phyloP scores from a whole-genome alignment of 2,113 vertebrate genomes.

The Hypocryptadius cinnamomeus region DNA sequence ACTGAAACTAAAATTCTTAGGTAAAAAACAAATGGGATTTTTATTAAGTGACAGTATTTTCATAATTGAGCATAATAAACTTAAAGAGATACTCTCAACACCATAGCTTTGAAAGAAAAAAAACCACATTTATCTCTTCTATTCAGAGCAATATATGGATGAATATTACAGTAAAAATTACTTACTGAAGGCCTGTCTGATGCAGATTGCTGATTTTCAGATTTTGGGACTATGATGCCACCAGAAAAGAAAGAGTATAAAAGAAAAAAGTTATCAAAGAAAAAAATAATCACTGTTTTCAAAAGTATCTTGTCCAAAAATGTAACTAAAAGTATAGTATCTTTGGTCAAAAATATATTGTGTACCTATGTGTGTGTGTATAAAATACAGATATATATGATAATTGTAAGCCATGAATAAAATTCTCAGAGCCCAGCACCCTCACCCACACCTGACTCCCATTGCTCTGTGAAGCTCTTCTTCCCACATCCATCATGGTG shows the following conservation, averaged over 20 bases:
- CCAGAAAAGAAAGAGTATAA: neutral
- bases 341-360: neutral
- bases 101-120: neutral
- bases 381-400: too few relatives aligned
- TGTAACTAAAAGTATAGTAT: neutral
- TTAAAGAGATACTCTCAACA: neutral
- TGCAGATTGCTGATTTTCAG: neutral
- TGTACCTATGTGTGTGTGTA: too few relatives aligned
- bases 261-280: accelerated
- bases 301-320: neutral
- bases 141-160: neutral
- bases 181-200: neutral
- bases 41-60: neutral
- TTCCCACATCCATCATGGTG: accelerated
- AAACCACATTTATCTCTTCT: neutral
- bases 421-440: neutral
- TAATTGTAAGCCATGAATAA: neutral
- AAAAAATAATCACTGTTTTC: neutral
- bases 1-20: conserved; percentile 52
- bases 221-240: neutral
- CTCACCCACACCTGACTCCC: neutral
- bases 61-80: neutral
- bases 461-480: neutral
- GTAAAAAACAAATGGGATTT: conserved; percentile 3
- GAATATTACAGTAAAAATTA: neutral